Base-by-base conservation (phyloP, 2,888 invertebrate species). In the Agriopis aurantiaria region DNA sequence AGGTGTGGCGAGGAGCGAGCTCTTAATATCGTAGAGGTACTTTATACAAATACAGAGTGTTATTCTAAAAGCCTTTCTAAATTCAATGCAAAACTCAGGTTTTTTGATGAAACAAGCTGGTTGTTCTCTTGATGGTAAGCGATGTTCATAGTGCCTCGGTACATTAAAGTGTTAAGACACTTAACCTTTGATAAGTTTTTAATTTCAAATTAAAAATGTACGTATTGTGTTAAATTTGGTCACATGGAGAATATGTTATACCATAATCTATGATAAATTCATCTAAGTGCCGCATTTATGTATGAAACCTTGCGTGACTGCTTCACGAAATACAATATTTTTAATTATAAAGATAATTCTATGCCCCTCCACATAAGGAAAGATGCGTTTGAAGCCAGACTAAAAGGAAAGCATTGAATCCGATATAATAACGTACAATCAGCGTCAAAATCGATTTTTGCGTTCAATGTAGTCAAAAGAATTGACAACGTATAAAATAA, bases 201-300 rank as follows among this genome's bases (percentile, higher is more conserved):
- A 51, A 17, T 3, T 17, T 17, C 8, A 17, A 51, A 8, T n/a
- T 17, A 17, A 17, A 6, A 51, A 49, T 6, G 48, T 51, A 8
- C 14, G 10, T 74, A 77, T 71, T 74, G 82, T 82, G 81, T 83
- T 79, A 79, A 78, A 81, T 91, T 91, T 92, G 91, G 91, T 91
- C 91, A 91, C 91, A 85, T 88, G 88, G 89, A 91, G 91, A 90
- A 88, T 88, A 73, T 72, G 40, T 65, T 23, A 41, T 66, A 68
- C 11, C 68, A 69, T 57, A 48, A 53, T 66, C 65, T 69, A 69
- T 68, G 68, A 56, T 84, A 82, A 81, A 79, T 85, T 78, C 71
- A 82, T 81, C 64, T 72, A 71, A 60, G 69, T 75, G 72, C 68
- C 53, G 52, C 49, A 58, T 41, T 56, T 58, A 49, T 64, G 48